Conservation (phyloP, 2,888 invertebrate genomes). For the Melinaea menophilus region DNA sequence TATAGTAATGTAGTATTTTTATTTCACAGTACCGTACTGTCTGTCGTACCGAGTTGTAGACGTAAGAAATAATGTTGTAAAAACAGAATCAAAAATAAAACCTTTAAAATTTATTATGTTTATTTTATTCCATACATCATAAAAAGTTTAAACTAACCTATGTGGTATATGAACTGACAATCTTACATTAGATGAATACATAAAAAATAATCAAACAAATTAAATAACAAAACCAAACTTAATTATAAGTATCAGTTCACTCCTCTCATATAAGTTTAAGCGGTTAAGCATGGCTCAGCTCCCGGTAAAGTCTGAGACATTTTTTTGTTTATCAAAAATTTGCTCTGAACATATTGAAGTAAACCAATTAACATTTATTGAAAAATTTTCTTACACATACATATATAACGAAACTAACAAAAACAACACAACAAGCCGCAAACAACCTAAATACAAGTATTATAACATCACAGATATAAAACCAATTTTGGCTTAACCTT, state of each 20-base stretch:
- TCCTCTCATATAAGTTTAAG: too few species aligned
- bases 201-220: too few species aligned
- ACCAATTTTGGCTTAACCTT: conserved; percentile 3
- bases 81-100: conserved; percentile 8
- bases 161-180: too few species aligned
- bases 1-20: not conserved
- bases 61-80: conserved; percentile 5
- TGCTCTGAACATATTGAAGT: too few species aligned
- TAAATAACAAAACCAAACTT: too few species aligned
- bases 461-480: conserved; percentile 14
- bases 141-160: conserved; percentile 6
- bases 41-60: not conserved
- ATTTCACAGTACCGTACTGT: not conserved
- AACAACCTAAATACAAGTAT: conserved; percentile 7
- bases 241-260: too few species aligned
- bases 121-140: conserved; percentile 11
- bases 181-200: too few species aligned
- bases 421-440: conserved; percentile 7
- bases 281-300: too few species aligned
- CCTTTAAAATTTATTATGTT: conserved; percentile 9
- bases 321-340: too few species aligned
- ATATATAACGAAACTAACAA: conserved; percentile 7
- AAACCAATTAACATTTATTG: too few species aligned
- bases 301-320: too few species aligned
- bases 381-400: too few species aligned